Conservation (phyloP, 1,140 invertebrate genomes). For the Euura lappo region DNA sequence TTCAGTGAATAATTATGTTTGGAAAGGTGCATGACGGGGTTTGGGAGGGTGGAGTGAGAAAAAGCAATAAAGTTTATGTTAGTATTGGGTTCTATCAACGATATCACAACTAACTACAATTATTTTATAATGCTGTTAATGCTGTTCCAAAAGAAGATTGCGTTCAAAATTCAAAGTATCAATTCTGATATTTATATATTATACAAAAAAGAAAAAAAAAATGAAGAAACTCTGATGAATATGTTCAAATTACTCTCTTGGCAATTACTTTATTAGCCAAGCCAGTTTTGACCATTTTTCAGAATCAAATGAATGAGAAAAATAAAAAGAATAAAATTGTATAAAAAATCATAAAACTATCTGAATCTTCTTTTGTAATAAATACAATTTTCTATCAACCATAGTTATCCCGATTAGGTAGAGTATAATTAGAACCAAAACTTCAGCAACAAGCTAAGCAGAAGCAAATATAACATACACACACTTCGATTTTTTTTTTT, state of each 20-base stretch:
- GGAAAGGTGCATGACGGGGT: slow-evolving; percentile 11
- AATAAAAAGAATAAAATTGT: slow-evolving; percentile 24
- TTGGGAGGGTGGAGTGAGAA: slow-evolving; percentile 31
- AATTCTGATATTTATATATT: slow-evolving; percentile 1
- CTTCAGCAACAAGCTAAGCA: slow-evolving; percentile 39
- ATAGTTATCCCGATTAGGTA: background rate
- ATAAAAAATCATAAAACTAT: slow-evolving; percentile 6
- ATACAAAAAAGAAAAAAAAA: no score
- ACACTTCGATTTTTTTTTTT: slow-evolving; percentile 16
- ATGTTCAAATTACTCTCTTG: background rate
- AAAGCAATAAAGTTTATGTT: slow-evolving; percentile 43
- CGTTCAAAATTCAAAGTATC: background rate
- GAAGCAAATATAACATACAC: slow-evolving; percentile 41
- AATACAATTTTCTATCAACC: slow-evolving; percentile 5
- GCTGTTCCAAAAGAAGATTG: slow-evolving; percentile 11
- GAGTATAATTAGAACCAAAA: background rate
- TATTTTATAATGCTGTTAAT: slow-evolving; percentile 22
- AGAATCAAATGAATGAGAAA: slow-evolving; percentile 21
- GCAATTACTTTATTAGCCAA: background rate
- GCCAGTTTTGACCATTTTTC: slow-evolving; percentile 25
- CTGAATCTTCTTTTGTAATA: slow-evolving; percentile 7
- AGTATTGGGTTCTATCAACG: slow-evolving; percentile 42
- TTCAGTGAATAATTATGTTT: slow-evolving; percentile 2
- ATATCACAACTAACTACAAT: slow-evolving; percentile 34
- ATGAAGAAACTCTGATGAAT: background rate